phyloP scores from a whole-genome alignment of 2,888 invertebrate species.

The Lumbricus terrestris region DNA sequence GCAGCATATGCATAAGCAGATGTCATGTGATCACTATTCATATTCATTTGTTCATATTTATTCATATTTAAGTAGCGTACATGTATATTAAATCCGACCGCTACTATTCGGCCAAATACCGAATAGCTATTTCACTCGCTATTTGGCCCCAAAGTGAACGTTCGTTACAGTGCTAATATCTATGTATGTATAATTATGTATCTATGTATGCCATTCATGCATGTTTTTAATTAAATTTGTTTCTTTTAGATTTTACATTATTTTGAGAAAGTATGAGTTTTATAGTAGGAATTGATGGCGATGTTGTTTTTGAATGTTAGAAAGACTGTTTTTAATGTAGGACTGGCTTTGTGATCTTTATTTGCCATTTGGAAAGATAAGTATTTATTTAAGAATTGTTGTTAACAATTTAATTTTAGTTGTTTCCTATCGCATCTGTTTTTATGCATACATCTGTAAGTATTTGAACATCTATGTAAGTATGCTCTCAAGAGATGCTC shows the following conservation, averaged over 20 bases:
- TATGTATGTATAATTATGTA: too few species aligned
- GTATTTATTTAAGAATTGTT: neutral
- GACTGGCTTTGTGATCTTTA: neutral
- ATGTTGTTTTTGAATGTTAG: neutral
- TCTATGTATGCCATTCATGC: too few species aligned
- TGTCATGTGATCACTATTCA: too few species aligned
- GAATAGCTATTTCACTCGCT: too few species aligned
- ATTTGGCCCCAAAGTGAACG: too few species aligned
- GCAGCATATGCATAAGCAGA: too few species aligned
- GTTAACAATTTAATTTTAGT: neutral
- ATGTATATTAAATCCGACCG: too few species aligned
- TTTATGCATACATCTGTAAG: neutral
- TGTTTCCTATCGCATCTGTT: neutral
- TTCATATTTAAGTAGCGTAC: too few species aligned
- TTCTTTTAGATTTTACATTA: neutral
- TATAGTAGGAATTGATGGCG: neutral
- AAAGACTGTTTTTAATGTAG: neutral
- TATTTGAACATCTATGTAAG: neutral
- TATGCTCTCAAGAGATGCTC: neutral
- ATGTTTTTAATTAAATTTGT: neutral
- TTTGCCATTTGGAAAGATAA: neutral
- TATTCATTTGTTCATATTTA: too few species aligned
- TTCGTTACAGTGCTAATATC: too few species aligned
- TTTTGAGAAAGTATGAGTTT: neutral
- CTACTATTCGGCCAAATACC: too few species aligned